phyloP scores from a whole-genome alignment of 2,113 vertebrate species.

The Lucifuga dentata region DNA sequence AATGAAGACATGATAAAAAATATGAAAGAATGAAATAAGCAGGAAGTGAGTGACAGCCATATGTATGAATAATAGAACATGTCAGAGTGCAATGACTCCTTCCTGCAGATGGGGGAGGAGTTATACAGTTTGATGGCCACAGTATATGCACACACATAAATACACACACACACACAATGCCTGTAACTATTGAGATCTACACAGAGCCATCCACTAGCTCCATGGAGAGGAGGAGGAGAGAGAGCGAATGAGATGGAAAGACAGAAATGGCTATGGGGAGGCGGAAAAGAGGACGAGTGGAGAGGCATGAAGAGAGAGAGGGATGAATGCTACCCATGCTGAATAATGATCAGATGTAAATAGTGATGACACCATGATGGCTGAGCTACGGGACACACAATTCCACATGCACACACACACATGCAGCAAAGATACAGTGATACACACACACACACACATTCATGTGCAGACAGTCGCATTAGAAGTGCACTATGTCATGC shows the following conservation, averaged over 20 bases:
- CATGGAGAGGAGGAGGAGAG: background rate
- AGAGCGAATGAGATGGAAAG: background rate
- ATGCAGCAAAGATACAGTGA: background rate
- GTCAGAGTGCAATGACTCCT: too few relatives aligned
- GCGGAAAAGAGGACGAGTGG: background rate
- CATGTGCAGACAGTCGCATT: too few relatives aligned
- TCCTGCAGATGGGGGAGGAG: too few relatives aligned
- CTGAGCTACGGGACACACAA: background rate
- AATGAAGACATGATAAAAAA: too few relatives aligned
- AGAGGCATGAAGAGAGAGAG: constrained; percentile 10
- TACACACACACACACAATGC: constrained; percentile 12
- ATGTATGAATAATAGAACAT: too few relatives aligned
- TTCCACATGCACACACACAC: background rate
- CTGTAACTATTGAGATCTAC: constrained; percentile 37
- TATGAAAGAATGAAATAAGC: too few relatives aligned
- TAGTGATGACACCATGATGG: constrained; percentile 16
- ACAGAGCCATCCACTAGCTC: constrained; percentile 52
- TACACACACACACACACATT: background rate
- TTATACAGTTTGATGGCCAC: too few relatives aligned
- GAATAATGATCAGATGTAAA: constrained; percentile 30
- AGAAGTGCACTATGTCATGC: too few relatives aligned
- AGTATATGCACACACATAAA: constrained; percentile 3
- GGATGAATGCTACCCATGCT: constrained; percentile 20
- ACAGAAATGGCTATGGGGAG: constrained; percentile 10
- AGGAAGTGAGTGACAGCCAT: too few relatives aligned